phyloP scores from a whole-genome alignment of 2,888 invertebrate genomes.

The Cepaea hortensis region DNA sequence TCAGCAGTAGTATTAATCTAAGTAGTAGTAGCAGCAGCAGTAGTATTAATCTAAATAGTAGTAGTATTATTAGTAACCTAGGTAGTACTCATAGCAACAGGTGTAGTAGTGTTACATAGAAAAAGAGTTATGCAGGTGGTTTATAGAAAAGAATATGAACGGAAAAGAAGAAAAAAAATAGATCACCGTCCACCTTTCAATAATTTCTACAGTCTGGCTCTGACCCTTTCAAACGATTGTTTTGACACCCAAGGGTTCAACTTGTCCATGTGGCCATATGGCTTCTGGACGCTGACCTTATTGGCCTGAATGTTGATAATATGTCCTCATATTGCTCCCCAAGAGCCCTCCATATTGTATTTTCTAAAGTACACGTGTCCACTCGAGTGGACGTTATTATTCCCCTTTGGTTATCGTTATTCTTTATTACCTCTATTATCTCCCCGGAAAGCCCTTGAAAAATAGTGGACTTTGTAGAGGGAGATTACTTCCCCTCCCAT shows the following conservation, averaged over 20 bases:
- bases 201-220: not conserved
- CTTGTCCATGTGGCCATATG: not conserved
- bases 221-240: not conserved
- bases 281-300: not conserved
- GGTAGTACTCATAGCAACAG: not conserved
- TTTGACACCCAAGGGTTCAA: not conserved
- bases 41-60: too few relatives aligned
- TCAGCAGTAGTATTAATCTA: too few relatives aligned
- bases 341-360: conserved; percentile 15
- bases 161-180: not conserved
- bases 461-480: conserved; percentile 6
- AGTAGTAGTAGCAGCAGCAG: too few relatives aligned
- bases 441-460: not conserved
- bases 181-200: not conserved
- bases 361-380: conserved; percentile 23
- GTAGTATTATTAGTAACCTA: too few relatives aligned
- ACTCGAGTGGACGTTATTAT: conserved; percentile 35
- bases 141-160: not conserved
- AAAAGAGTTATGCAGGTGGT: not conserved
- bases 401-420: not conserved
- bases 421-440: conserved; percentile 35
- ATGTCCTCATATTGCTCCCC: conserved; percentile 15
- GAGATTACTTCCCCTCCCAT: conserved; percentile 30
- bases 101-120: not conserved
- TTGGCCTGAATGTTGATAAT: conserved; percentile 5